Conservation (phyloP, 2,888 invertebrate species). For the Coenonympha glycerion region DNA sequence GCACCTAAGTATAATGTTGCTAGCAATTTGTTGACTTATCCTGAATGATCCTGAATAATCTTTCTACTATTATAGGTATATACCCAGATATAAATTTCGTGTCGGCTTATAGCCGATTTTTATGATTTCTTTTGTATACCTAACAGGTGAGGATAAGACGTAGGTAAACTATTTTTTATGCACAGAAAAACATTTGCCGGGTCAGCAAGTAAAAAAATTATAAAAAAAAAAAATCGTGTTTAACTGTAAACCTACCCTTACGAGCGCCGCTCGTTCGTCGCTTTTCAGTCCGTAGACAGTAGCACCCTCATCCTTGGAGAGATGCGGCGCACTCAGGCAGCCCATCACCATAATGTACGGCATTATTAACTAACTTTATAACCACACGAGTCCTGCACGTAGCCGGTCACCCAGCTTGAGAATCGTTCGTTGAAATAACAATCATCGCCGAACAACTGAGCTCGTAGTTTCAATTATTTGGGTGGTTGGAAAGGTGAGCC, state of each 20-base stretch:
- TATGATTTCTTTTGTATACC: neutral
- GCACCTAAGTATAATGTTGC: no score
- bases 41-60: no score
- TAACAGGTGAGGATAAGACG: neutral
- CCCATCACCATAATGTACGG: constrained; percentile 74
- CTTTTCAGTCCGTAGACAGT: constrained; percentile 69
- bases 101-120: no score
- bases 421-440: constrained; percentile 7
- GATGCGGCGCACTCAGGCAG: constrained; percentile 60
- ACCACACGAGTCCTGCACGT: constrained; percentile 13
- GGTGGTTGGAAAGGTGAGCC: constrained; percentile 29
- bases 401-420: constrained; percentile 3
- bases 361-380: constrained; percentile 38
- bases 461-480: constrained; percentile 6
- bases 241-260: constrained; percentile 37
- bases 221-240: no score
- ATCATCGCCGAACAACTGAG: constrained; percentile 5
- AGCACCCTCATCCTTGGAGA: constrained; percentile 67
- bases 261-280: constrained; percentile 54
- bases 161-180: no score
- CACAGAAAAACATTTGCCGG: no score
- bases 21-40: no score
- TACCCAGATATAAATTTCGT: no score
- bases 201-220: no score
- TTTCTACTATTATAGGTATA: no score